phyloP scores from a whole-genome alignment of 30 jellyfish, hydroid and myxozoan species.

The Aurelia aurita region DNA sequence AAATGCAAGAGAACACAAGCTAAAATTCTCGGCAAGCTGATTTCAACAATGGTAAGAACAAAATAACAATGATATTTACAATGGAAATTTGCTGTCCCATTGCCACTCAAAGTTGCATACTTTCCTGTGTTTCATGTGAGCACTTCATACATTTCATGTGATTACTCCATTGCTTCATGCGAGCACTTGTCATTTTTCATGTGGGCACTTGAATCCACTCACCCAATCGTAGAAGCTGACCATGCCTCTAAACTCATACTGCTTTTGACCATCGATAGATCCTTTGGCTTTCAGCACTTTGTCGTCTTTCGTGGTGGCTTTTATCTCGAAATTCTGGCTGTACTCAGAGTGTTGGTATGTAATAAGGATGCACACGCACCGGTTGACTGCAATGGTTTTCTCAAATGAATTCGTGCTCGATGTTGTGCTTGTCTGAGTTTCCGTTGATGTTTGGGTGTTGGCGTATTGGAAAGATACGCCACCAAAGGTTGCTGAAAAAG shows the following conservation, averaged over 20 bases:
- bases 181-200: not conserved
- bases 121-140: no score
- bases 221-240: not conserved
- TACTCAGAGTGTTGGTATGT: conserved; percentile 18
- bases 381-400: not conserved
- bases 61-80: no score
- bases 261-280: conserved; percentile 6
- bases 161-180: no score
- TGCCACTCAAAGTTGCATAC: no score
- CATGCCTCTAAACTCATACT: conserved; percentile 3
- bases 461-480: conserved; percentile 17
- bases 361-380: conserved; percentile 22
- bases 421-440: conserved; percentile 1
- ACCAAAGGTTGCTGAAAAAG: conserved; percentile 19
- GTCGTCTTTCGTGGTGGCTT: conserved; percentile 36
- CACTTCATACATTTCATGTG: no score
- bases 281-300: conserved; percentile 22
- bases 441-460: conserved; percentile 10
- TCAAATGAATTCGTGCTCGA: not conserved
- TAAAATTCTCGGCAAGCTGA: no score
- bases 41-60: no score
- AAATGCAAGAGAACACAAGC: no score
- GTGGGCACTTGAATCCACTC: conserved; percentile 32
- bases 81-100: no score
- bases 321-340: conserved; percentile 2